These are phyloP conservation scores for Phylloscopus collybita DNA, from an alignment of 2,797 vertebrate genomes.

Conservation along the genomic window DNA sequence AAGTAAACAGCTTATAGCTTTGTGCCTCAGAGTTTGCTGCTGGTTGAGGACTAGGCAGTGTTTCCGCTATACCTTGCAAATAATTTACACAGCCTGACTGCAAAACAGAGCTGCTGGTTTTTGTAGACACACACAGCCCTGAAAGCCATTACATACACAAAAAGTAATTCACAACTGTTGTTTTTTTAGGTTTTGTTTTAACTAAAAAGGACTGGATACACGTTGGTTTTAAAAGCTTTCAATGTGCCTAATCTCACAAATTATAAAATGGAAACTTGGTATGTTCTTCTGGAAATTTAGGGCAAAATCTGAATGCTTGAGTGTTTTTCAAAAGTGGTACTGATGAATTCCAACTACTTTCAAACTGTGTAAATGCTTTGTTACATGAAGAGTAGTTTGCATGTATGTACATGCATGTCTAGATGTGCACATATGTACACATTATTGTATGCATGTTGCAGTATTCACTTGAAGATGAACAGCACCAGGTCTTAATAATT, in stretches of 20 bases:
- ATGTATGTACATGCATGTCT: neutral
- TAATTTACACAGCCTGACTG: constrained; percentile 30
- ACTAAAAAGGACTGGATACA: neutral
- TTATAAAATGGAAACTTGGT: neutral
- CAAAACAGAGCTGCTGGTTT: constrained; percentile 8
- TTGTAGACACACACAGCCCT: neutral
- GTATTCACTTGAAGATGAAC: neutral
- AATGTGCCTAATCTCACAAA: neutral
- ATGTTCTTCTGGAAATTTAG: neutral
- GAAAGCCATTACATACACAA: neutral
- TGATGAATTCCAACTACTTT: constrained; percentile 14
- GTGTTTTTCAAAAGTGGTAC: neutral
- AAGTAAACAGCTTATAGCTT: constrained; percentile 35
- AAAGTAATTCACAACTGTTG: neutral
- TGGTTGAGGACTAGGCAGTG: constrained; percentile 25
- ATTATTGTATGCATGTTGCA: neutral
- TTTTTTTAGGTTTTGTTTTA: neutral
- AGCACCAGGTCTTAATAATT: neutral
- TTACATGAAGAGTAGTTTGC: neutral
- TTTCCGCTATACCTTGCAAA: constrained; percentile 31
- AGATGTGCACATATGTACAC: neutral
- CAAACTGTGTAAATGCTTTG: constrained; percentile 1
- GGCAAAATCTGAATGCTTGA: neutral
- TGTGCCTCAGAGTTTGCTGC: neutral
- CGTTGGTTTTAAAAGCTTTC: neutral